Base-by-base conservation (phyloP, 2,113 vertebrate genomes). In the Grammomys surdaster region DNA sequence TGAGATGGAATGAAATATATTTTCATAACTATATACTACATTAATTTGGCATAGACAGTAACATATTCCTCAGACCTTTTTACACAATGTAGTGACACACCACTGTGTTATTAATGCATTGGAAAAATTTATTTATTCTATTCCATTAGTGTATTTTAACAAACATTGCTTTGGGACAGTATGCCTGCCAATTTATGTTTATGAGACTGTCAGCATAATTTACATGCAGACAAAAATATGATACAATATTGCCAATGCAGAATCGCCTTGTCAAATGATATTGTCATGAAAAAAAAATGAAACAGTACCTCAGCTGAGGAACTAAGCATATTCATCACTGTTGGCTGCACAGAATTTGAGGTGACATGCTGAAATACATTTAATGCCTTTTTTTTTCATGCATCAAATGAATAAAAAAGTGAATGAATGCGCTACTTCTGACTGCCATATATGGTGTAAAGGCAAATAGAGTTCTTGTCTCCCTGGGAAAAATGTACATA, bases 181-280 rank as follows among this genome's bases (percentile, higher is more conserved):
- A 97, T 98, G 98, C 97, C 97, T 98, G 98, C 98, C 98, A 99
- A 98, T 99, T 99, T 99, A 98, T 98, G 98, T 99, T 99, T 99
- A 98, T 98, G 98, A 98, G 98, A 94, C 98, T 99, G 98, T 98
- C 98, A 98, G 98, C 98, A 98, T 98, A 98, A 98, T 99, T 99
- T 98, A 98, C 98, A 98, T 98, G 98, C 98, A 97, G 97, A 98
- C 98, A 98, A 98, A 99, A 99, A 99, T 98, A 98, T 98, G 98
- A 98, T 98, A 98, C 98, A 98, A 98, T 98, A 97, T 98, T 98
- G 98, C 98, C 97, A 99, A 98, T 98, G 97, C 98, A 97, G 98
- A 97, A 97, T 98, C 97, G 95, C 97, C 98, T 98, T 98, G 98
- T 98, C 98, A 99, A 98, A 98, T 97, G 97, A 97, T 98, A 98